A percentile compares a stretch with the other conserved stretches of the same genome.
phyloP scores from a whole-genome alignment of 1,140 invertebrate genomes.

The Diachasma alloeum region DNA sequence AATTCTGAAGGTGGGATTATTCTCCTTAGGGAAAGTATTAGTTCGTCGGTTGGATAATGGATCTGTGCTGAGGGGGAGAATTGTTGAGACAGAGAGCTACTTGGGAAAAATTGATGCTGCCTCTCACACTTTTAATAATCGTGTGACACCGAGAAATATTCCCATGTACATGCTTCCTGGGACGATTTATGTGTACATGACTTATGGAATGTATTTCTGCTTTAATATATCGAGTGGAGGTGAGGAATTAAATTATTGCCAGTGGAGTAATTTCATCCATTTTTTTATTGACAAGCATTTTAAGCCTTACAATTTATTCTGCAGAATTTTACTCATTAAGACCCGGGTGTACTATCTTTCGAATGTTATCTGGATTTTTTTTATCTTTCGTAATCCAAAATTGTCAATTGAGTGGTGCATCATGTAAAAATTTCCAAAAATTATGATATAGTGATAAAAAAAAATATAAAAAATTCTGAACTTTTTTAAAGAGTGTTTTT shows the following conservation, averaged over 20 bases:
- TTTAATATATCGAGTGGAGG: conserved; percentile 84
- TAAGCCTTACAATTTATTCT: too few relatives aligned
- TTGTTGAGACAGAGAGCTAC: conserved; percentile 85
- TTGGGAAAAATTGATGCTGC: conserved; percentile 77
- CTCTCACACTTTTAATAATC: conserved; percentile 75
- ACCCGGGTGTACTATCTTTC: too few relatives aligned
- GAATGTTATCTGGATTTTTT: too few relatives aligned
- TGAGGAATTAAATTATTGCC: conserved; percentile 40
- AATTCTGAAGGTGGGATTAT: neutral
- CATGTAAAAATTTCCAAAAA: too few relatives aligned
- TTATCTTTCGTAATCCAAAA: too few relatives aligned
- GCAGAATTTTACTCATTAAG: too few relatives aligned
- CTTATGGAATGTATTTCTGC: conserved; percentile 86
- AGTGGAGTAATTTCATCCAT: conserved; percentile 40
- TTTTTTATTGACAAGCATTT: too few relatives aligned
- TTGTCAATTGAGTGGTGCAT: too few relatives aligned
- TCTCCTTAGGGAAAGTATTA: conserved; percentile 66
- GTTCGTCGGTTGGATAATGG: conserved; percentile 69
- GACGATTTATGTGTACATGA: conserved; percentile 83
- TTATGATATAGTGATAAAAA: too few relatives aligned
- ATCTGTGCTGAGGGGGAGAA: conserved; percentile 69
- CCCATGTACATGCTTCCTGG: conserved; percentile 85
- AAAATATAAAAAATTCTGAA: too few relatives aligned
- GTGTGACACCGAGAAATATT: conserved; percentile 73
- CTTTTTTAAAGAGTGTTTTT: too few relatives aligned